These are phyloP conservation scores for Lipophrys pholis DNA, from an alignment of 2,113 vertebrate species.

Conservation along the genomic window DNA sequence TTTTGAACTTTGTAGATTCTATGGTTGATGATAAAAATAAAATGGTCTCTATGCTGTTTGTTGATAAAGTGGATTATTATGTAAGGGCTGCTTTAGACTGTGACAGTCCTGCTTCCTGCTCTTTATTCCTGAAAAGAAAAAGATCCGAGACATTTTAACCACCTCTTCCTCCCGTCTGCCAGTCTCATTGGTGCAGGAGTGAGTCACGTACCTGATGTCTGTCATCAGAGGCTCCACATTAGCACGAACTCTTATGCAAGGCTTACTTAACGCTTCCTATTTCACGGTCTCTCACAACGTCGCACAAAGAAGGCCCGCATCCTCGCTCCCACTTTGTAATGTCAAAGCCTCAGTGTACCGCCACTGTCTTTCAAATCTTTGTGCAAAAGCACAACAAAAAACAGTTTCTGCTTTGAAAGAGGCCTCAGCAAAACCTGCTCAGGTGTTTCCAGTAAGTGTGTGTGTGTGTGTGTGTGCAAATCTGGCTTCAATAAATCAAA, in stretches of 20 bases:
- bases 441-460: slow-evolving; percentile 4
- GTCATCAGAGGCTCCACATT: slow-evolving; percentile 11
- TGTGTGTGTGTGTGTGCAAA: slow-evolving; percentile 19
- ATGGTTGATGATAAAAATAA: too few relatives aligned
- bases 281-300: slow-evolving; percentile 6
- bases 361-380: background rate
- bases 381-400: slow-evolving; percentile 40
- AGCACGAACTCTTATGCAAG: background rate
- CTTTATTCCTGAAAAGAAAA: background rate
- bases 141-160: slow-evolving; percentile 3
- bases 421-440: slow-evolving; percentile 47
- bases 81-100: too few relatives aligned
- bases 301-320: background rate
- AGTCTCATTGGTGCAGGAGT: slow-evolving; percentile 16
- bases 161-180: background rate
- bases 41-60: too few relatives aligned
- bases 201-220: slow-evolving; percentile 53
- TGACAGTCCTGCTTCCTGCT: too few relatives aligned
- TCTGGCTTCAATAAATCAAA: slow-evolving; percentile 51
- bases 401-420: slow-evolving; percentile 36
- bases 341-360: background rate
- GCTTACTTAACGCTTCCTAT: slow-evolving; percentile 13
- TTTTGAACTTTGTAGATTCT: too few relatives aligned
- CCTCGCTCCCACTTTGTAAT: background rate
- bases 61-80: too few relatives aligned